phyloP scores from a whole-genome alignment of 2,113 vertebrate genomes.

The Chiloscyllium plagiosum region DNA sequence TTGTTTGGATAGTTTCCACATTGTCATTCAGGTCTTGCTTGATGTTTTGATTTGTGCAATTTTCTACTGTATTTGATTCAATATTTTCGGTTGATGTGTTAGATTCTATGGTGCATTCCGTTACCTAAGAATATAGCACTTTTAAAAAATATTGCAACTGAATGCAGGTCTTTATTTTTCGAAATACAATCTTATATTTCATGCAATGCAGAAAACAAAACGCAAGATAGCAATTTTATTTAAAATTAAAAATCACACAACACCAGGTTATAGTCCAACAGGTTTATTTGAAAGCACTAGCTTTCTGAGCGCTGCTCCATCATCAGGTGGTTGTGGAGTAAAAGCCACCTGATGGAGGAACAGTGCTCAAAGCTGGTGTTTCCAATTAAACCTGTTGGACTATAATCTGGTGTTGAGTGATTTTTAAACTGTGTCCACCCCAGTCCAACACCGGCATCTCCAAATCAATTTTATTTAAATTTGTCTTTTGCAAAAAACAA shows the following conservation, averaged over 20 bases:
- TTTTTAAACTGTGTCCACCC: too few relatives aligned
- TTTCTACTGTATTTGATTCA: constrained; percentile 57
- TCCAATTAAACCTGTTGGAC: too few relatives aligned
- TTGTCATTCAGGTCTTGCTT: constrained; percentile 61
- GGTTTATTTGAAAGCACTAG: too few relatives aligned
- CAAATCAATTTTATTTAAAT: background rate
- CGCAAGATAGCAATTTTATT: background rate
- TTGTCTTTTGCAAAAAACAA: background rate
- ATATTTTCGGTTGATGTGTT: constrained; percentile 59
- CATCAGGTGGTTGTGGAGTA: too few relatives aligned
- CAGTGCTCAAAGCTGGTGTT: too few relatives aligned
- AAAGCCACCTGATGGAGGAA: too few relatives aligned
- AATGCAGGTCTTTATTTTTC: background rate
- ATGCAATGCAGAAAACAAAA: background rate
- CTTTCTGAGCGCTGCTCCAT: too few relatives aligned
- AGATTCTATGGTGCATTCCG: constrained; percentile 66
- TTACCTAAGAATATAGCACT: constrained; percentile 58
- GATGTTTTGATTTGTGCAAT: constrained; percentile 53
- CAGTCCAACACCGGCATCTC: too few relatives aligned
- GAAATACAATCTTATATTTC: background rate
- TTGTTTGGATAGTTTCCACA: constrained; percentile 58
- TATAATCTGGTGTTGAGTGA: too few relatives aligned
- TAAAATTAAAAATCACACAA: too few relatives aligned
- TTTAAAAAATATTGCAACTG: background rate
- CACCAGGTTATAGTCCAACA: too few relatives aligned